A percentile compares a stretch with the other conserved stretches of the same genome.
phyloP scores from a whole-genome alignment of 1,140 invertebrate genomes.

The Tachypleus tridentatus region DNA sequence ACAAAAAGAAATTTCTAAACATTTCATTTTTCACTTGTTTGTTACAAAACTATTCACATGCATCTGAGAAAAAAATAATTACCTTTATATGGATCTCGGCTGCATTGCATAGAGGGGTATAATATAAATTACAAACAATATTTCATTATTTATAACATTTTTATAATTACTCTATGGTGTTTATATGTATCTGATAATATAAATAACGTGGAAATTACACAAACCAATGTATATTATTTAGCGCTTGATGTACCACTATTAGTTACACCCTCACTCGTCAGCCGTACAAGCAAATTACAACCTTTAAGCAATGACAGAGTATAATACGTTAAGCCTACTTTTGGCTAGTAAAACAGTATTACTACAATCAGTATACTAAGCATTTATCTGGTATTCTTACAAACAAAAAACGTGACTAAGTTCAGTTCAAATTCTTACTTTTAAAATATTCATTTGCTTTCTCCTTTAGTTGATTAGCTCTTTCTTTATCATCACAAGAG shows the following conservation, averaged over 20 bases:
- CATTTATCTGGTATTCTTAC: constrained; percentile 6
- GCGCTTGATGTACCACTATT: constrained; percentile 7
- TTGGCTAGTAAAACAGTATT: background rate
- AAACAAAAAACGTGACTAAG: background rate
- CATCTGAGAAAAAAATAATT: no score
- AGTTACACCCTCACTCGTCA: background rate
- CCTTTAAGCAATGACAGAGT: background rate
- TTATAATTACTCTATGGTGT: no score
- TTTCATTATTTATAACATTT: no score
- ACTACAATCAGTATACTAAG: constrained; percentile 2
- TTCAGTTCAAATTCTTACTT: constrained; percentile 43
- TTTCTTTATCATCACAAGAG: constrained; percentile 30
- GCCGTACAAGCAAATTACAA: background rate
- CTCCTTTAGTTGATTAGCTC: constrained; percentile 64
- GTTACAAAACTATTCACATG: no score
- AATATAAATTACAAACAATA: no score
- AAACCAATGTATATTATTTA: no score
- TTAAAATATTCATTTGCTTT: constrained; percentile 75
- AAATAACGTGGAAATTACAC: no score
- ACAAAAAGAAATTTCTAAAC: no score
- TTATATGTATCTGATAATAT: no score
- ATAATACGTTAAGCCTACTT: background rate
- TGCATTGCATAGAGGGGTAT: no score
- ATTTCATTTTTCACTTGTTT: no score
- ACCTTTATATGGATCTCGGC: no score